These are phyloP conservation scores for Mythimna lalbum DNA, from an alignment of 2,888 invertebrate genomes.

Conservation along the genomic window DNA sequence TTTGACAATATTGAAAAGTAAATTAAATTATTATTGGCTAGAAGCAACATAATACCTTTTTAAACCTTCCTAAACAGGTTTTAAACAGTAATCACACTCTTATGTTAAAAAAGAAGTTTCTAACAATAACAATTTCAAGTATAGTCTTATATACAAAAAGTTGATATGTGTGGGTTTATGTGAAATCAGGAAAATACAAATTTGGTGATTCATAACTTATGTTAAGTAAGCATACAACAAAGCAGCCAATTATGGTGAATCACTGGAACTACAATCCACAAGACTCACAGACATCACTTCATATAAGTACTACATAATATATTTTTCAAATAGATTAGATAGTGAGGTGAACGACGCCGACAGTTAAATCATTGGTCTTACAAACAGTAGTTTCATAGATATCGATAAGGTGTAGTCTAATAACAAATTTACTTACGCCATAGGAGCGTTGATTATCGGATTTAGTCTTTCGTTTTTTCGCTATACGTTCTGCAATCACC, in stretches of 20 bases:
- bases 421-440: slow-evolving; percentile 83
- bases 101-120: not conserved
- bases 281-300: not conserved
- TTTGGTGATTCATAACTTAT: not conserved
- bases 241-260: slow-evolving; percentile 9
- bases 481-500: slow-evolving; percentile 88
- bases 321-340: slow-evolving; percentile 50
- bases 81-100: too few species aligned
- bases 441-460: slow-evolving; percentile 87
- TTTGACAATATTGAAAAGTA: not conserved
- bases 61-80: not conserved
- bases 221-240: not conserved
- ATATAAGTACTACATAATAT: not conserved
- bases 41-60: not conserved
- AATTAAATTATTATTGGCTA: not conserved
- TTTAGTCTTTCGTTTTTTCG: slow-evolving; percentile 90
- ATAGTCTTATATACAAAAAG: not conserved
- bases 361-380: slow-evolving; percentile 23
- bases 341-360: slow-evolving; percentile 34
- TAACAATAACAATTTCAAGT: not conserved
- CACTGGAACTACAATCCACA: not conserved
- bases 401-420: not conserved
- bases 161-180: not conserved
- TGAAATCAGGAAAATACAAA: not conserved
- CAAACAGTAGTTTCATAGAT: not conserved